Conservation (phyloP, 2,797 vertebrate genomes). For the Urophycis tenuis region DNA sequence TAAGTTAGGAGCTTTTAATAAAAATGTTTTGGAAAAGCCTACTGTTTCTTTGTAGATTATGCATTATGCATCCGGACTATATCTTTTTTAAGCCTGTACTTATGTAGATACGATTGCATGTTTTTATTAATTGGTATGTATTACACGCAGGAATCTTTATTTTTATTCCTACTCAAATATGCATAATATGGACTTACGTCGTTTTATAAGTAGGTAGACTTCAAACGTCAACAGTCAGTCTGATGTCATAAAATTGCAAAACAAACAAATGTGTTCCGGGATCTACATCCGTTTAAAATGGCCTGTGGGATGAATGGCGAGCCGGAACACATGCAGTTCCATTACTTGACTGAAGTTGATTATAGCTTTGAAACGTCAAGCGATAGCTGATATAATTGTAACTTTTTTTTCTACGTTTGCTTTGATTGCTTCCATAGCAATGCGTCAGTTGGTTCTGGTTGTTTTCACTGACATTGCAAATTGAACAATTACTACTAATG, state of each 20-base stretch:
- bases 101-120: neutral
- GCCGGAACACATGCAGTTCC: neutral
- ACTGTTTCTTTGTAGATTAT: neutral
- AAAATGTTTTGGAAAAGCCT: neutral
- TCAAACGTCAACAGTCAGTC: neutral
- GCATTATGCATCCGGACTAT: neutral
- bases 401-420: no score
- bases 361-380: neutral
- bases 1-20: neutral
- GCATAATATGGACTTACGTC: neutral
- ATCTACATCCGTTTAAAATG: neutral
- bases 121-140: neutral
- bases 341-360: neutral
- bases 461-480: neutral
- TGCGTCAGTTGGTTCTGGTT: neutral
- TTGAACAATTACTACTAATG: neutral
- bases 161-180: no score
- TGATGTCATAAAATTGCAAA: neutral
- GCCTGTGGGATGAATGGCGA: neutral
- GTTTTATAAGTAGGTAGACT: neutral
- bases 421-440: neutral
- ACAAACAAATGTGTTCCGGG: neutral
- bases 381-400: no score
- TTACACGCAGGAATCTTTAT: no score
- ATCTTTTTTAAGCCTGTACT: neutral